phyloP scores from a whole-genome alignment of 53 echinoderm and acorn worm species.

The Patiria pectinifera region DNA sequence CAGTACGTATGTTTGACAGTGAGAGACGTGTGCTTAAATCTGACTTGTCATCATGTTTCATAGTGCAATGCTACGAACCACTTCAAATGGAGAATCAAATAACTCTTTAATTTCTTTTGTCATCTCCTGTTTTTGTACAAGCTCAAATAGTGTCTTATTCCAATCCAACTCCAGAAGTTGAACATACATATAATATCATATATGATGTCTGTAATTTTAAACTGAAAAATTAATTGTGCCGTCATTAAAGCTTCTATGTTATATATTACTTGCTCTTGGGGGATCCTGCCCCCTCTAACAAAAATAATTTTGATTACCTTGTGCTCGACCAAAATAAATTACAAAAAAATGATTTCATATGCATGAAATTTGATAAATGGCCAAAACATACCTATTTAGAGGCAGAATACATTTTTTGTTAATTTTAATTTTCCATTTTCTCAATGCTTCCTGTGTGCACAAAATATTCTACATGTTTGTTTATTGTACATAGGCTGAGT shows the following conservation, averaged over 20 bases:
- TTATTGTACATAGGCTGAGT: constrained; percentile 42
- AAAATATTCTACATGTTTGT: not conserved
- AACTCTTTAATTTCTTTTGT: not conserved
- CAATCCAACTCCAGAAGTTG: not conserved
- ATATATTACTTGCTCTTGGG: not conserved
- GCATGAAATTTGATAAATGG: not conserved
- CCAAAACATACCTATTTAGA: not conserved
- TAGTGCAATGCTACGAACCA: not conserved
- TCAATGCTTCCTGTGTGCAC: constrained; percentile 38
- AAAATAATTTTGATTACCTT: not conserved
- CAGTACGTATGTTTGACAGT: too few species aligned
- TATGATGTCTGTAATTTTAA: not conserved
- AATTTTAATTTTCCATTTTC: not conserved
- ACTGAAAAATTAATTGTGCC: not conserved
- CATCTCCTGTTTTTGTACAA: not conserved
- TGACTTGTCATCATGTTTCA: not conserved
- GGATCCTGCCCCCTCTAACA: not conserved
- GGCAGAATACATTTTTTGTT: not conserved
- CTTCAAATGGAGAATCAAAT: not conserved
- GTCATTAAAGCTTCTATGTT: not conserved
- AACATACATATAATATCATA: not conserved
- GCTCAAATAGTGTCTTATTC: not conserved
- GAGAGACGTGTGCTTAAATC: not conserved
- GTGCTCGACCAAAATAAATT: not conserved
- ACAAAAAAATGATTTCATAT: not conserved